phyloP scores from a whole-genome alignment of 2,888 invertebrate genomes.

The Saturnia pavonia region DNA sequence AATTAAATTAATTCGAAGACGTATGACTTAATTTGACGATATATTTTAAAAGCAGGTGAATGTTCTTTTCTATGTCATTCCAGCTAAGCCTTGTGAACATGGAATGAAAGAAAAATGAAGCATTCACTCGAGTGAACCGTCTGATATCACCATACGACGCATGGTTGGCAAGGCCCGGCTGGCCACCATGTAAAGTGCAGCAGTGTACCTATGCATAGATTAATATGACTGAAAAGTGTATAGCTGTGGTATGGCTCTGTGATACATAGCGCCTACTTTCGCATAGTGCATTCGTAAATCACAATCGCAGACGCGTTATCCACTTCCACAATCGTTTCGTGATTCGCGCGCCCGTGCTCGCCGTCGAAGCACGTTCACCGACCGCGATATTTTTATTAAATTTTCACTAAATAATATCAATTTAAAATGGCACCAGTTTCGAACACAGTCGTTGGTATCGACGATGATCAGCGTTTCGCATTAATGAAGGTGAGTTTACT shows the following conservation, averaged over 20 bases:
- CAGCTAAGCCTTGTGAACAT: no score
- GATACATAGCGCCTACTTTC: not conserved
- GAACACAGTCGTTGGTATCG: conserved; percentile 78
- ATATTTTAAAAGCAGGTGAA: no score
- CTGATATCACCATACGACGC: no score
- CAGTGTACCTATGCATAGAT: no score
- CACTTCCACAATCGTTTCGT: not conserved
- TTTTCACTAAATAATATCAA: conserved; percentile 23
- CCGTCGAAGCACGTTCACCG: conserved; percentile 27
- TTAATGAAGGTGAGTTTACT: conserved; percentile 86
- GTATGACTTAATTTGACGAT: no score
- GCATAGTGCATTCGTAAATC: not conserved
- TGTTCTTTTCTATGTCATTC: no score
- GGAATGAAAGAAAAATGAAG: no score
- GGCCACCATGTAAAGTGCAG: no score
- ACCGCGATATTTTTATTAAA: conserved; percentile 21
- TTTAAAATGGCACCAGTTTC: conserved; percentile 68
- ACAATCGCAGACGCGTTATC: not conserved
- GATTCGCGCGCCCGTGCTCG: conserved; percentile 40
- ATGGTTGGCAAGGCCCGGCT: no score
- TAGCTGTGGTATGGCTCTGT: not conserved
- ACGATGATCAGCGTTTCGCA: conserved; percentile 88
- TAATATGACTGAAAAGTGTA: no score
- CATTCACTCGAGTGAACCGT: no score
- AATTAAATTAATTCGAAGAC: no score